These are phyloP conservation scores for Albula glossodonta DNA, from an alignment of 2,113 vertebrate species.

Conservation along the genomic window DNA sequence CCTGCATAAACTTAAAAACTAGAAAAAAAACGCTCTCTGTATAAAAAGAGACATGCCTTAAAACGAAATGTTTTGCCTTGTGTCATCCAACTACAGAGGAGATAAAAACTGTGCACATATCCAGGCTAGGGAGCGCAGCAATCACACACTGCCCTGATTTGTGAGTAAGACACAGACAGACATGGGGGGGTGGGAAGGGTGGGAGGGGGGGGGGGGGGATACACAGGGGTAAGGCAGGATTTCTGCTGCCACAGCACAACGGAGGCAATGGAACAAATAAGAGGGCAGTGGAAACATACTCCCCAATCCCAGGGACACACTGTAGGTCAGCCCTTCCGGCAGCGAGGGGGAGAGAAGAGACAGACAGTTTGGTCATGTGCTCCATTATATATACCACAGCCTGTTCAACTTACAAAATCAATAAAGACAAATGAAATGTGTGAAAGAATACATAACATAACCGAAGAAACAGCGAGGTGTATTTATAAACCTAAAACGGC, in stretches of 20 bases:
- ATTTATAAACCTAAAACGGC: too few species aligned
- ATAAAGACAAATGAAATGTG: background rate
- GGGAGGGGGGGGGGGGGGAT: background rate
- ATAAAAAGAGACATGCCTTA: background rate
- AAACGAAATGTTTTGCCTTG: too few species aligned
- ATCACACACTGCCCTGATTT: background rate
- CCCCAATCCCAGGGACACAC: slow-evolving; percentile 92
- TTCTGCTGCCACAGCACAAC: slow-evolving; percentile 56
- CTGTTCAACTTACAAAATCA: background rate
- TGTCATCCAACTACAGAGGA: too few species aligned
- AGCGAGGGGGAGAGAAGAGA: slow-evolving; percentile 66
- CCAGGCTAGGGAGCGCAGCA: too few species aligned
- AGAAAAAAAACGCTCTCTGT: background rate
- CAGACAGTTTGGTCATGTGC: background rate
- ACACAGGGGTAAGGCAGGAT: slow-evolving; percentile 32
- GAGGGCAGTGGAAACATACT: slow-evolving; percentile 81
- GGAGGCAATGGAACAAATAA: slow-evolving; percentile 57
- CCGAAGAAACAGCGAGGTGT: too few species aligned
- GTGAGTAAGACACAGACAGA: background rate
- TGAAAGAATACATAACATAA: too few species aligned
- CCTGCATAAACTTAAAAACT: background rate
- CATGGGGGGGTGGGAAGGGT: background rate
- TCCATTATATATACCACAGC: background rate
- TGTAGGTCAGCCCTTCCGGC: slow-evolving; percentile 95
- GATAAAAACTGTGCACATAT: too few species aligned